Evolutionary conservation across 2,113 vertebrate genomes (phyloP).

Genomic region (Gallinago paraguaiae): DNA sequence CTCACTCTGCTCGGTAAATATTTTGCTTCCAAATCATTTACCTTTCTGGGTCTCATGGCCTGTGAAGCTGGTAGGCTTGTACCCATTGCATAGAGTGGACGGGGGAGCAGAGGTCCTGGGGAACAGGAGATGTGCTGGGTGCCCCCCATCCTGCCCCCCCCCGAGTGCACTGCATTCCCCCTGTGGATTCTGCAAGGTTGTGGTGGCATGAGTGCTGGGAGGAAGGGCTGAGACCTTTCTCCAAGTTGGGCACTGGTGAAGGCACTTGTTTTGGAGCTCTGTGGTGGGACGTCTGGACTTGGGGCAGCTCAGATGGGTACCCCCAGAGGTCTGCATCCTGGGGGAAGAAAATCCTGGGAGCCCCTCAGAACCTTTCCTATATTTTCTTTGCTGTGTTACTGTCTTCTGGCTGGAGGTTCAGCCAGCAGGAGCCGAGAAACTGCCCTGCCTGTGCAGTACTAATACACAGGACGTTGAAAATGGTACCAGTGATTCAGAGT

Average conservation of each 20-base stretch:
- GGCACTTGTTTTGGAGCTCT: neutral
- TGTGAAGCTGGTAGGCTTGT: neutral
- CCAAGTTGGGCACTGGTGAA: neutral
- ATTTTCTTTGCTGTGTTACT: neutral
- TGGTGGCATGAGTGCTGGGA: neutral
- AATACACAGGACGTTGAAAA: neutral
- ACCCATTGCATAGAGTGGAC: neutral
- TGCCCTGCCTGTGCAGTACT: neutral
- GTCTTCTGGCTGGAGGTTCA: neutral
- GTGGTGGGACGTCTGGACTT: neutral
- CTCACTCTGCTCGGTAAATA: neutral
- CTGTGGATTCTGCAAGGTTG: neutral
- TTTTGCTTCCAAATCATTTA: slow-evolving; percentile 18
- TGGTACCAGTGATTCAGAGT: neutral
- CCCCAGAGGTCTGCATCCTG: neutral
- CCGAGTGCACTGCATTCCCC: neutral
- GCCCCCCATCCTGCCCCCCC: rapidly evolving
- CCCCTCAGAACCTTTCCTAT: neutral
- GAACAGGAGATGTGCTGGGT: neutral
- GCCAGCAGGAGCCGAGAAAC: neutral
- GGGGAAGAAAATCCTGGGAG: neutral
- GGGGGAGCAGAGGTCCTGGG: neutral
- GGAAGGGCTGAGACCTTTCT: neutral
- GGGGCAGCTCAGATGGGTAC: neutral
- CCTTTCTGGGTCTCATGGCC: neutral